Evolutionary conservation across 2,113 vertebrate genomes (phyloP).

Genomic region (Megalops atlanticus): DNA sequence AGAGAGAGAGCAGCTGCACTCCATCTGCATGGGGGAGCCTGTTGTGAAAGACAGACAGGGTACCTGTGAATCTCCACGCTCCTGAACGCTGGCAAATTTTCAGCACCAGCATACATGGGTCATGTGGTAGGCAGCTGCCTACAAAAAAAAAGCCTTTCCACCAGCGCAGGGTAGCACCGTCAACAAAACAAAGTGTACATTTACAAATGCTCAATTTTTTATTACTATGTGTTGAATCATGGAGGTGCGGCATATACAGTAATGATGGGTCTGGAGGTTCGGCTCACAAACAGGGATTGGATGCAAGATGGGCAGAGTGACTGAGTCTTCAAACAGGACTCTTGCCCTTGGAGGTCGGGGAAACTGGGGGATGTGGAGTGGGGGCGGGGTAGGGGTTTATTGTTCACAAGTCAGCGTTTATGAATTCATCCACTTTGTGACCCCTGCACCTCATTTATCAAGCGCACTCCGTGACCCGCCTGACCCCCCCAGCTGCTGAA

Average conservation of each 20-base stretch:
- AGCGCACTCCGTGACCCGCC: conserved; percentile 27
- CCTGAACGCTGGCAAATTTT: no score
- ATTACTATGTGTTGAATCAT: neutral
- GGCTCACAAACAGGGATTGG: neutral
- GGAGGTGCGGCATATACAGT: neutral
- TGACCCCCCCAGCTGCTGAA: conserved; percentile 37
- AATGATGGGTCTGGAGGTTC: neutral
- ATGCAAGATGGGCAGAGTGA: neutral
- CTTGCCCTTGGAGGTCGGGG: neutral
- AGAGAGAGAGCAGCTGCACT: no score
- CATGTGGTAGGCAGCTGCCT: no score
- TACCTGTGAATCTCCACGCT: no score
- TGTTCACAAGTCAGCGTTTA: neutral
- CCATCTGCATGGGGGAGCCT: no score
- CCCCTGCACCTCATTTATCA: conserved; percentile 36
- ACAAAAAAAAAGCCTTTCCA: no score
- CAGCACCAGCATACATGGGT: no score
- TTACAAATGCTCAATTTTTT: neutral
- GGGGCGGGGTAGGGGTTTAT: neutral
- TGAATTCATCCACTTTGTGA: conserved; percentile 14
- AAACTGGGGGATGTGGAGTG: neutral
- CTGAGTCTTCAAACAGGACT: neutral
- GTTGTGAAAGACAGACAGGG: no score
- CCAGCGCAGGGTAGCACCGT: no score
- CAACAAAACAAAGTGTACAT: neutral